Evolutionary conservation across 2,797 vertebrate genomes (phyloP), one percentile per base, ranked within the genome.

Genomic region (Mergus octosetaceus): DNA sequence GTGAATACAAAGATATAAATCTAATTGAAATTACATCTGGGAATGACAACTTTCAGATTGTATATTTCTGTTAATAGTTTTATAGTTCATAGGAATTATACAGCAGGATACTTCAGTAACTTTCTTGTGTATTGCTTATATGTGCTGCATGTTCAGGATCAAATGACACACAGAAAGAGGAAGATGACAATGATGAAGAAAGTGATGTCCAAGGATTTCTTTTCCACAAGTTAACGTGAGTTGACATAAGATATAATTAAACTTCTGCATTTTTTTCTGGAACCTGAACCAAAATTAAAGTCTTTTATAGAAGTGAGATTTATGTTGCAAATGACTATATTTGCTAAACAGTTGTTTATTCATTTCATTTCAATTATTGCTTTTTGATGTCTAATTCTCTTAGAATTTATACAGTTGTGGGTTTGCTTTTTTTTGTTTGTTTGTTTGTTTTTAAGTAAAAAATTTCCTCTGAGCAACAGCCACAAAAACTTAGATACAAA

Each of bases 171-270:
- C 53, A 92, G 62, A 94, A 97, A 65, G 95, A 97, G 64, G 98
- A 98, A 57, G 98, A 98, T 6, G 98, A 98, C 5, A 97, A 98
- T 4, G 98, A 98, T 18, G 97, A 98, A 21, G 95, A 76, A 74
- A 98, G 98, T 86, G 99, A 99, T 92, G 97, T 99, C 54, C 99
- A 99, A 96, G 99, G 99, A 72, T 99, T 99, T 97, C 95, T 99
- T 79, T 99, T 99, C 97, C 97, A 97, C 62, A 99, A 98, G 81
- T 97, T 99, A 91, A 99, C 98, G 99, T 99, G 97, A 98, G 99
- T 97, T 72, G 43, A 53, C 66, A 49, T 10, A 85, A 90, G n/a
- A 87, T 81, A 41, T 22, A 81, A 18, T 47, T 71, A 25, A 83
- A 61, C 11, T 61, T 51, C 34, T 53, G 38, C 7, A 13, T 79